phyloP scores from a whole-genome alignment of 1,140 invertebrate genomes.

The Archegozetes longisetosus region DNA sequence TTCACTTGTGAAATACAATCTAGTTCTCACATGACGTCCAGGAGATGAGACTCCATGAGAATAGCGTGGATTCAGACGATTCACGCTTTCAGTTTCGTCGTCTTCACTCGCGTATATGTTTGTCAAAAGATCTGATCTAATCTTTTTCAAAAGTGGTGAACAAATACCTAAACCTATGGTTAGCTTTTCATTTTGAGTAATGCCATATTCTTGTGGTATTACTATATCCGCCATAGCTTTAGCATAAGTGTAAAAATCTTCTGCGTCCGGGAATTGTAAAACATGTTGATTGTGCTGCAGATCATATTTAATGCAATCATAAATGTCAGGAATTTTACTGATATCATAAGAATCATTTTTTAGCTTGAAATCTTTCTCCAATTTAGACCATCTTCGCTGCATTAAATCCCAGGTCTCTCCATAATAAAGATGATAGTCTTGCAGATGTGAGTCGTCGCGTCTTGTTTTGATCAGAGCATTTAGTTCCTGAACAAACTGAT shows the following conservation, averaged over 20 bases:
- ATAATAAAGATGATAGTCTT: constrained; percentile 80
- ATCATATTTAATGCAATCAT: constrained; percentile 99
- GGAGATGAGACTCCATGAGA: constrained; percentile 96
- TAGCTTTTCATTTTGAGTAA: constrained; percentile 86
- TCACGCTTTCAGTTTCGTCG: constrained; percentile 57
- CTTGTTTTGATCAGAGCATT: constrained; percentile 62
- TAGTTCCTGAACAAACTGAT: constrained; percentile 65
- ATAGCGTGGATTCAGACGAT: constrained; percentile 87
- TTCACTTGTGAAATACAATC: constrained; percentile 97
- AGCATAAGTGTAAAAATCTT: constrained; percentile 84
- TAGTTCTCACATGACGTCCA: constrained; percentile 73
- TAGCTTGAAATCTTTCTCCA: constrained; percentile 93
- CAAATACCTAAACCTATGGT: constrained; percentile 95
- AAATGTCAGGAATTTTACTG: constrained; percentile 98
- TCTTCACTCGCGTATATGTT: constrained; percentile 51
- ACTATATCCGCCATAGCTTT: constrained; percentile 95
- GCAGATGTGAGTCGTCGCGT: constrained; percentile 45
- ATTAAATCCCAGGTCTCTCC: constrained; percentile 98
- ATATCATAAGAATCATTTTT: constrained; percentile 82
- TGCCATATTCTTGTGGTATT: constrained; percentile 97
- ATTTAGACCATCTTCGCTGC: constrained; percentile 92
- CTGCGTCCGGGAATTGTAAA: constrained; percentile 78
- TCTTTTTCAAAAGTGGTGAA: constrained; percentile 88
- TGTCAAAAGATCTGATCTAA: constrained; percentile 79
- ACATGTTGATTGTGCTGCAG: constrained; percentile 94